Evolutionary conservation across 2,797 vertebrate genomes (phyloP).

Genomic region (Phrynocephalus guinanensis): DNA sequence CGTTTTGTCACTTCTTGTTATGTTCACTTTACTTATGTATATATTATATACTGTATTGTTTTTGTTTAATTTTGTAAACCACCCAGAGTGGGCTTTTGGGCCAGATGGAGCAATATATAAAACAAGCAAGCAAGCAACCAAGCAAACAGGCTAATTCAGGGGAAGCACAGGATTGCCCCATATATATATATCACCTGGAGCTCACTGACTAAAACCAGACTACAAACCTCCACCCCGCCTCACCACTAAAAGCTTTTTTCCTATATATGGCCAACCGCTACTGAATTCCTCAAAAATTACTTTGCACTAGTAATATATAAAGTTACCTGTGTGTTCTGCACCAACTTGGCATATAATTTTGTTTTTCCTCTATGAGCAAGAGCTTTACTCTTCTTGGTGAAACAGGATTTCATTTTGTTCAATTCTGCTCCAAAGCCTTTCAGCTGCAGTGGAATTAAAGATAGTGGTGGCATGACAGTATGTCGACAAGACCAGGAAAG

Average conservation of each 20-base stretch:
- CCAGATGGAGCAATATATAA: too few relatives aligned
- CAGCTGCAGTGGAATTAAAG: slow-evolving; percentile 68
- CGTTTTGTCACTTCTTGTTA: too few relatives aligned
- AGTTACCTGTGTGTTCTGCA: slow-evolving; percentile 77
- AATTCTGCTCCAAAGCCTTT: slow-evolving; percentile 77
- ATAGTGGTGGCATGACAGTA: not conserved
- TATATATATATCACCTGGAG: not conserved
- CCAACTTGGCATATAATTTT: slow-evolving; percentile 75
- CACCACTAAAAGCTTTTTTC: too few relatives aligned
- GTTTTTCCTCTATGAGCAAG: slow-evolving; percentile 80
- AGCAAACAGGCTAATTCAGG: too few relatives aligned
- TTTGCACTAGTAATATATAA: not conserved
- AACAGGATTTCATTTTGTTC: slow-evolving; percentile 81
- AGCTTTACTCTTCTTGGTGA: slow-evolving; percentile 81
- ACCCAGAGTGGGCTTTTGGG: too few relatives aligned
- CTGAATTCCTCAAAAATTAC: not conserved
- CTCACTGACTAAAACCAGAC: not conserved
- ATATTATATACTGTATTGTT: too few relatives aligned
- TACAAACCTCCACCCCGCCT: too few relatives aligned
- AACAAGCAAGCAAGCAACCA: too few relatives aligned
- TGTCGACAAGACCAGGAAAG: not conserved
- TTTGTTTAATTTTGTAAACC: too few relatives aligned
- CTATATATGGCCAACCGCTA: too few relatives aligned
- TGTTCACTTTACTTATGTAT: too few relatives aligned
- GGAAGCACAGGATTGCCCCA: not conserved